Base-by-base conservation (phyloP, 37 sponge, comb jelly and placozoan species). In the Ianthella basta region DNA sequence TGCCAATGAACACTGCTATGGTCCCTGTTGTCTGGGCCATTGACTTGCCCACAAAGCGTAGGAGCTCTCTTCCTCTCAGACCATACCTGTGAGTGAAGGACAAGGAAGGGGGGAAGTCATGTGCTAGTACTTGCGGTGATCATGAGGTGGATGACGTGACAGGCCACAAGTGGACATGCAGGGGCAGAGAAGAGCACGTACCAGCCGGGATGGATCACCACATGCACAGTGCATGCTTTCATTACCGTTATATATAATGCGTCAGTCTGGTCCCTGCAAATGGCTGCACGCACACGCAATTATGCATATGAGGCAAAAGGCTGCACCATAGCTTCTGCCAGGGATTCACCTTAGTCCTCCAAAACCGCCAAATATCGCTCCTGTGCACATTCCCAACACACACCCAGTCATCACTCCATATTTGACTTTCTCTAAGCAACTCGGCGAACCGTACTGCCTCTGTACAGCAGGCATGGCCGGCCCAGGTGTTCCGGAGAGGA, bases 1-100 rank as follows among this genome's bases (percentile, higher is more conserved):
- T 75, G 23, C 78, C 78, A 12, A 75, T 75, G 53, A 75, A 75
- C n/a, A 75, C 78, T 75, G 78, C 78, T 40, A 75, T 75, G 32
- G 78, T 75, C 21, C 78, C 78, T 5, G 78, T n/a, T 19, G 78
- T 75, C 78, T 75, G 78, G 1, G 54, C 44, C 78, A 75, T 75
- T 37, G 78, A 75, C 37, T 75, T 75, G 24, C 78, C 78, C 38
- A 75, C 78, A 41, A 75, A 75, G 1, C 78, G 44, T 25, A 75
- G 16, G 1, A 75, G 54, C 25, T 75, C 78, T 23, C 78, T 39
- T 23, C 78, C 78, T 41, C 78, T 75, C 25, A 75, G 54, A 1
- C 78, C 78, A 50, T 75, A 75, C 78, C 78, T 75, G 25, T 1
- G 40, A 4, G 30, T 24, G 29, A 25, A 25, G 68, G 27, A 25